These are phyloP conservation scores for Antitype chi DNA, from an alignment of 2,888 invertebrate species.

Conservation along the genomic window DNA sequence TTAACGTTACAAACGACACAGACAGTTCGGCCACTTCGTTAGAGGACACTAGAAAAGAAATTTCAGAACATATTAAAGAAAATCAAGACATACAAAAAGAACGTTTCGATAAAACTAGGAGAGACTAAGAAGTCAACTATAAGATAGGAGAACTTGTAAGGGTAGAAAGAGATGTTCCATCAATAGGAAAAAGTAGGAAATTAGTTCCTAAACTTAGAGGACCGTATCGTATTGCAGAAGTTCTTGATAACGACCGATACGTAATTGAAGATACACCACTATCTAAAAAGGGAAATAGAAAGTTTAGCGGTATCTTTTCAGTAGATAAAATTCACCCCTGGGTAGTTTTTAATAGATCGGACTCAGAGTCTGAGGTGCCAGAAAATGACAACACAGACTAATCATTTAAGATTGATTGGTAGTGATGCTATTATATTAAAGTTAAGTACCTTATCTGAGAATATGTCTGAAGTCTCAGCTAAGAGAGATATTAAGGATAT, in stretches of 20 bases:
- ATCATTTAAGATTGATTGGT: background rate
- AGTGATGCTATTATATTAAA: too few relatives aligned
- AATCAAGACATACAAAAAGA: background rate
- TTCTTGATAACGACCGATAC: constrained; percentile 9
- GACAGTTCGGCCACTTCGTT: too few relatives aligned
- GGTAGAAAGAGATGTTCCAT: constrained; percentile 37
- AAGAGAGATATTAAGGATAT: too few relatives aligned
- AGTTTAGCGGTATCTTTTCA: background rate
- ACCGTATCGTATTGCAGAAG: constrained; percentile 1
- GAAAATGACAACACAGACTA: constrained; percentile 1
- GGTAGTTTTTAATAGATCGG: constrained; percentile 1
- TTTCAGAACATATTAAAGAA: too few relatives aligned
- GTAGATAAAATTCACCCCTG: constrained; percentile 10
- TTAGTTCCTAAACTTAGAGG: constrained; percentile 18
- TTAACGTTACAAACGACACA: too few relatives aligned
- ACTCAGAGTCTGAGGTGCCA: background rate
- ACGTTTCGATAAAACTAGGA: constrained; percentile 7
- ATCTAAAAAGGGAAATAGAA: constrained; percentile 1
- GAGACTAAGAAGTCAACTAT: background rate
- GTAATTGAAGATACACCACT: constrained; percentile 6
- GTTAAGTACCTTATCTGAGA: too few relatives aligned
- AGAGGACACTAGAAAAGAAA: too few relatives aligned
- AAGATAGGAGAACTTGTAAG: constrained; percentile 37
- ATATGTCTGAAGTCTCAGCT: too few relatives aligned
- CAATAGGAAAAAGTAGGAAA: constrained; percentile 37